Conservation (phyloP, 2,888 invertebrate species). For the Pyrocoelia pectoralis region DNA sequence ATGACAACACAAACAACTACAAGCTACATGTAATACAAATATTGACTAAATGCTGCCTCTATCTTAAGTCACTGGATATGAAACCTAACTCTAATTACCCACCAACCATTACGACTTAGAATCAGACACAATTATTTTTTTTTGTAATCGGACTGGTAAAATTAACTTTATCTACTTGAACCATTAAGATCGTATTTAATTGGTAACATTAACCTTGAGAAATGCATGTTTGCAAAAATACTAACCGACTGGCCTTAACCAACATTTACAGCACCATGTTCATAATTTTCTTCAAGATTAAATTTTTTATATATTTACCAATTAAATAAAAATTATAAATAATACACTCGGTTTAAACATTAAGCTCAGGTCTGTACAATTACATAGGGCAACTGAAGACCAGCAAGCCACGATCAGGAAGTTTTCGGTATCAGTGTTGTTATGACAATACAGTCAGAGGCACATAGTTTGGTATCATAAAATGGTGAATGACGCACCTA, state of each 20-base stretch:
- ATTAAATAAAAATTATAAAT: slow-evolving; percentile 15
- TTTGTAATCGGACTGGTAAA: slow-evolving; percentile 25
- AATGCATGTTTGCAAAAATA: neutral
- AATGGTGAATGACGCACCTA: slow-evolving; percentile 35
- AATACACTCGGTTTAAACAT: slow-evolving; percentile 9
- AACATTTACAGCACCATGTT: slow-evolving; percentile 6
- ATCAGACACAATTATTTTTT: slow-evolving; percentile 48
- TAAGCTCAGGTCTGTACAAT: slow-evolving; percentile 30
- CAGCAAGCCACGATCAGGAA: slow-evolving; percentile 39
- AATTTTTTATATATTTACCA: slow-evolving; percentile 9
- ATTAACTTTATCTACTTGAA: slow-evolving; percentile 22
- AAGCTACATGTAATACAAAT: slow-evolving; percentile 53
- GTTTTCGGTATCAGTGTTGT: slow-evolving; percentile 32
- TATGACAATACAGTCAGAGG: slow-evolving; percentile 38
- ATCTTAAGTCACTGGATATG: slow-evolving; percentile 56
- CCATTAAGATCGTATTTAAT: slow-evolving; percentile 13
- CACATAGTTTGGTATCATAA: slow-evolving; percentile 48
- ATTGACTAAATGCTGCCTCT: slow-evolving; percentile 59
- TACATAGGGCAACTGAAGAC: slow-evolving; percentile 35
- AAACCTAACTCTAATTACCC: slow-evolving; percentile 43
- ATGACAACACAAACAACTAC: slow-evolving; percentile 49
- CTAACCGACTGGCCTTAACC: slow-evolving; percentile 9
- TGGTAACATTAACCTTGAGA: slow-evolving; percentile 9
- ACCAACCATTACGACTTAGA: slow-evolving; percentile 54
- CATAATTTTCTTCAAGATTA: neutral